phyloP scores from a whole-genome alignment of 2,797 vertebrate genomes.

The Sitta carolinensis region DNA sequence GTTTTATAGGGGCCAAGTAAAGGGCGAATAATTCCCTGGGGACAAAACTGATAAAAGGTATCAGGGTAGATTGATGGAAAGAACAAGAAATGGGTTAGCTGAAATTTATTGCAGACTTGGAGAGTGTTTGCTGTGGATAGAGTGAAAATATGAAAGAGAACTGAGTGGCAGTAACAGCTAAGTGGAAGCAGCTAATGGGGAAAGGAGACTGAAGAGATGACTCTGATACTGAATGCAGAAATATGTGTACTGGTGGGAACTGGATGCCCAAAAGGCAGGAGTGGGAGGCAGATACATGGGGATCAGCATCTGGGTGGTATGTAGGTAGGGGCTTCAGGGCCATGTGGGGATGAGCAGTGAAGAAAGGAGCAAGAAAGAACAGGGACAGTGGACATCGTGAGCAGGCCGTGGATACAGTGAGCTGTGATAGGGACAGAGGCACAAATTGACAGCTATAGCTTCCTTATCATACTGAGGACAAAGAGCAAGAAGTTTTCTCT shows the following conservation, averaged over 20 bases:
- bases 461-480: not conserved
- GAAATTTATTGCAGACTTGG: constrained; percentile 42
- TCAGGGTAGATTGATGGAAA: constrained; percentile 24
- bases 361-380: not conserved
- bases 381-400: not conserved
- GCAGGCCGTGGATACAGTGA: not conserved
- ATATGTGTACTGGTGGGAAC: not conserved
- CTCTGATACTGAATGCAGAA: not conserved
- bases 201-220: not conserved
- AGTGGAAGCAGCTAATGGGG: not conserved
- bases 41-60: constrained; percentile 49
- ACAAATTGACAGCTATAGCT: not conserved
- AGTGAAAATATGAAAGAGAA: constrained; percentile 36
- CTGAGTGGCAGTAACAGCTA: constrained; percentile 19
- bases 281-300: not conserved
- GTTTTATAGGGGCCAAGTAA: constrained; percentile 50
- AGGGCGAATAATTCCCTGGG: constrained; percentile 48
- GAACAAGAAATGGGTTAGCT: constrained; percentile 29
- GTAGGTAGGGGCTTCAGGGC: not conserved
- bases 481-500: not conserved
- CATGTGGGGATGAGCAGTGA: not conserved
- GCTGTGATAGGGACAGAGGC: not conserved
- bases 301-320: not conserved
- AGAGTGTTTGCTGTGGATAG: constrained; percentile 5
- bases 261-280: not conserved